Conservation (phyloP, 35 echinoderm and acorn worm species). For the Amphiura filiformis region DNA sequence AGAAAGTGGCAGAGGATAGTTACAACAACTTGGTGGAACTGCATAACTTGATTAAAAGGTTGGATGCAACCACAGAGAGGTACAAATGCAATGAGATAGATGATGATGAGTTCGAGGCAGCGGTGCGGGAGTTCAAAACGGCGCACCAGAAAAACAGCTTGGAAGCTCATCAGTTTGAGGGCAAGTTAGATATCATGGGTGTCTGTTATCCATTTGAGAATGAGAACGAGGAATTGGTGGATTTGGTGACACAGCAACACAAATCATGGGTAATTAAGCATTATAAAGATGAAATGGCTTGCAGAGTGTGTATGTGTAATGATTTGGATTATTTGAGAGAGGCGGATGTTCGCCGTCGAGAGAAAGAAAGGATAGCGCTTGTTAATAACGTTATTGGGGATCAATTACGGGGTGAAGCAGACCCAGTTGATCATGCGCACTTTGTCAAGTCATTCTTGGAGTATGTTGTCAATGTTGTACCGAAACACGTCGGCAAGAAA, state of each 20-base stretch:
- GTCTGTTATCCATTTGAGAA: background rate
- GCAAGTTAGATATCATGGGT: background rate
- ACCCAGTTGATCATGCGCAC: background rate
- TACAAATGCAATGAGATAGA: background rate
- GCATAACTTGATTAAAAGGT: background rate
- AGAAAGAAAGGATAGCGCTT: background rate
- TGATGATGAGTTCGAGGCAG: background rate
- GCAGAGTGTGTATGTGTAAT: background rate
- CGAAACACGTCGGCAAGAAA: background rate
- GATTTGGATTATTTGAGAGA: background rate
- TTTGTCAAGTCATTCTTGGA: constrained; percentile 6
- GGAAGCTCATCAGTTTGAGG: background rate
- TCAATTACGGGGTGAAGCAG: background rate
- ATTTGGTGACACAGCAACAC: background rate
- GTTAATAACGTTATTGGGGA: background rate
- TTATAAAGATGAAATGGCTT: background rate
- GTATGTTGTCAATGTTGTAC: background rate
- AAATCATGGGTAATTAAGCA: background rate
- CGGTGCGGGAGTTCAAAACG: background rate
- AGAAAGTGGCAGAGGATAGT: background rate
- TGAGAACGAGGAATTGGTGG: background rate
- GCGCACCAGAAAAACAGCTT: background rate
- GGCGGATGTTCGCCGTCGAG: background rate
- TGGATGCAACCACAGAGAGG: background rate
- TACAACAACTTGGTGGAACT: background rate